phyloP scores from a whole-genome alignment of 2,888 invertebrate species.

The Hyppa rectilinea region DNA sequence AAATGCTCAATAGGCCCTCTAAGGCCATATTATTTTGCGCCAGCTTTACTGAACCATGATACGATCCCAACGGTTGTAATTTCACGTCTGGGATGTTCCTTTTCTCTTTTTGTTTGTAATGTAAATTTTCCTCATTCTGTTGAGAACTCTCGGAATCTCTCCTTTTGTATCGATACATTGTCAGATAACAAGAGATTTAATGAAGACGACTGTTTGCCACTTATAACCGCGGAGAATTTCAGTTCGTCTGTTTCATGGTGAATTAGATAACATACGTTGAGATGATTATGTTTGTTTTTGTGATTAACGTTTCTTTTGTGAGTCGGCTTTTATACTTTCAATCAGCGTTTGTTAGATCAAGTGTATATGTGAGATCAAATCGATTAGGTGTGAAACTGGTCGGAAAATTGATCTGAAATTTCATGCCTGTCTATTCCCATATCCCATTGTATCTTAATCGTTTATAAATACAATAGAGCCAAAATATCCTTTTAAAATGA shows the following conservation, averaged over 20 bases:
- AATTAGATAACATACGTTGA: slow-evolving; percentile 74
- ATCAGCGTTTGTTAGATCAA: slow-evolving; percentile 9
- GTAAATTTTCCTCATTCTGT: slow-evolving; percentile 81
- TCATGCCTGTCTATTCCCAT: not conserved
- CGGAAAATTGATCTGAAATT: not conserved
- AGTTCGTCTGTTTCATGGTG: slow-evolving; percentile 75
- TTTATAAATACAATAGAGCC: not conserved
- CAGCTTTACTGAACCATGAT: slow-evolving; percentile 69
- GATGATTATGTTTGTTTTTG: slow-evolving; percentile 54
- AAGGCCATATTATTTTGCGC: slow-evolving; percentile 75
- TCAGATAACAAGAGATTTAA: slow-evolving; percentile 82
- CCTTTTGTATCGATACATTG: slow-evolving; percentile 80
- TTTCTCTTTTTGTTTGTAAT: slow-evolving; percentile 82
- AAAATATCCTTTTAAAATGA: slow-evolving; percentile 21
- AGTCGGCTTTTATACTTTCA: slow-evolving; percentile 3
- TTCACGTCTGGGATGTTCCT: slow-evolving; percentile 79
- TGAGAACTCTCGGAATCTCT: slow-evolving; percentile 77
- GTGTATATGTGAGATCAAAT: slow-evolving; percentile 10
- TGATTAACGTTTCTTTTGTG: slow-evolving; percentile 29
- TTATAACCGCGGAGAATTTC: slow-evolving; percentile 73
- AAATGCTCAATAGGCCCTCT: slow-evolving; percentile 69
- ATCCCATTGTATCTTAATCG: not conserved
- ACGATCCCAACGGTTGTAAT: slow-evolving; percentile 78
- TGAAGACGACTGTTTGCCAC: slow-evolving; percentile 75
- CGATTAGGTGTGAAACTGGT: slow-evolving; percentile 5